Percentiles rank a stretch among this genome's conserved stretches.
Evolutionary conservation across 2,113 vertebrate genomes (phyloP).

Genomic region (Scatophagus argus): DNA sequence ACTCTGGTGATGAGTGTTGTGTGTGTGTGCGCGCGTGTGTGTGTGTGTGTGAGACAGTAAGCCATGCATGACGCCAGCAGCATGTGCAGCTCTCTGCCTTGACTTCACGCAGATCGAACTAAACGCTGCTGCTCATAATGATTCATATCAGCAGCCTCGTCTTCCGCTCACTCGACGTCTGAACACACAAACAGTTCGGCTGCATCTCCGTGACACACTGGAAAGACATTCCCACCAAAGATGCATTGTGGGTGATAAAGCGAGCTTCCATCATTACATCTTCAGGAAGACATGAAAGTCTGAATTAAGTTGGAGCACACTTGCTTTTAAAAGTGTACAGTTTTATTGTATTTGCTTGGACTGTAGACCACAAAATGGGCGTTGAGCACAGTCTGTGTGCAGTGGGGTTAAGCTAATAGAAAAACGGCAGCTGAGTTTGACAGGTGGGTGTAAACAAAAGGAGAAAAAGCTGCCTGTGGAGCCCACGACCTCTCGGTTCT

Average conservation of each 20-base stretch:
- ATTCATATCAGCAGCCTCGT: conserved; percentile 39
- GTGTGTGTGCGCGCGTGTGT: conserved; percentile 28
- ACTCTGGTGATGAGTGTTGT: conserved; percentile 34
- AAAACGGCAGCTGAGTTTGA: conserved; percentile 13
- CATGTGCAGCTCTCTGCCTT: conserved; percentile 35
- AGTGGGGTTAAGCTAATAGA: conserved; percentile 17
- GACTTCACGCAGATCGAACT: conserved; percentile 46
- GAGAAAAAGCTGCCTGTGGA: conserved; percentile 8
- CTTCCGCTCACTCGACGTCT: conserved; percentile 38
- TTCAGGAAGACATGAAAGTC: conserved; percentile 30
- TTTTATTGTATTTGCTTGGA: conserved; percentile 47
- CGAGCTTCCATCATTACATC: conserved; percentile 41
- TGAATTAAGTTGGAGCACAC: conserved; percentile 35
- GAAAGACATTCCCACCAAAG: conserved; percentile 43
- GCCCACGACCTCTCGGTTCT: conserved; percentile 22
- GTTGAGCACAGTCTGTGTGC: conserved; percentile 15
- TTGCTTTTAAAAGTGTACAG: conserved; percentile 12
- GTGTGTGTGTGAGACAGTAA: conserved; percentile 29
- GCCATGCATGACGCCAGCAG: conserved; percentile 27
- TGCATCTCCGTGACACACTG: conserved; percentile 10
- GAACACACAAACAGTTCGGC: conserved; percentile 23
- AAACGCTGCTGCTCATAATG: conserved; percentile 42
- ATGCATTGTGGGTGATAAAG: conserved; percentile 47
- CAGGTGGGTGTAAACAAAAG: conserved; percentile 20
- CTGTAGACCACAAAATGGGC: conserved; percentile 12